Percentiles rank a stretch among this genome's conserved stretches.
These are phyloP conservation scores for Drosophila tsacasi DNA, from an alignment of 1,140 invertebrate species.

Conservation along the genomic window DNA sequence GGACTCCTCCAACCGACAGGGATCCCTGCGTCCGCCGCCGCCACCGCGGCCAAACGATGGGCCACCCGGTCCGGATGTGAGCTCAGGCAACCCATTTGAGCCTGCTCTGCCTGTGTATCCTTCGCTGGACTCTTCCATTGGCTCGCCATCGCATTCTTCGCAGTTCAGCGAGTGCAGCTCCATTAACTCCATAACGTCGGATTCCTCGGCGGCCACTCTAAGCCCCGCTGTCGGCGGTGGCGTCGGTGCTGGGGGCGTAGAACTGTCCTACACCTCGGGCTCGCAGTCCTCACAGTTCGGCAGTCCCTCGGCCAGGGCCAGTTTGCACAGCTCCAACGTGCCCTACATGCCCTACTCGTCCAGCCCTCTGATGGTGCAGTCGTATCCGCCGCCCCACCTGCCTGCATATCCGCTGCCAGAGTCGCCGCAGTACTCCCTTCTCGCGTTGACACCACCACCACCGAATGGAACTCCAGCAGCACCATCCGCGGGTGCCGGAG, in stretches of 20 bases:
- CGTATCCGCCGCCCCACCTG: conserved; percentile 75
- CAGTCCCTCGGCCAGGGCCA: conserved; percentile 66
- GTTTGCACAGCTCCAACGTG: conserved; percentile 70
- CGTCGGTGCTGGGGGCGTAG: conserved; percentile 38
- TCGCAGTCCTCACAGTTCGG: conserved; percentile 77
- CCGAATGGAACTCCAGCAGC: conserved; percentile 10
- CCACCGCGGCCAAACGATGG: conserved; percentile 68
- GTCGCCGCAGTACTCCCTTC: conserved; percentile 68
- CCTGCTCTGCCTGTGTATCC: conserved; percentile 63
- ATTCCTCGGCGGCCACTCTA: conserved; percentile 72
- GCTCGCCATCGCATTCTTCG: conserved; percentile 80
- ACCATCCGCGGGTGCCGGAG: conserved; percentile 16
- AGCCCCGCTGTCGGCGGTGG: conserved; percentile 68
- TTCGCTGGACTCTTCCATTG: conserved; percentile 75
- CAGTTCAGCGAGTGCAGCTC: conserved; percentile 80
- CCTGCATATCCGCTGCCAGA: conserved; percentile 69
- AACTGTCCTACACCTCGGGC: conserved; percentile 72
- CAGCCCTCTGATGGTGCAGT: conserved; percentile 74
- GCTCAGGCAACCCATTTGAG: conserved; percentile 70
- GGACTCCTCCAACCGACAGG: conserved; percentile 48
- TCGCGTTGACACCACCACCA: conserved; percentile 48
- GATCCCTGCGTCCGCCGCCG: conserved; percentile 50
- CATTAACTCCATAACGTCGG: conserved; percentile 76
- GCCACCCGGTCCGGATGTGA: conserved; percentile 55
- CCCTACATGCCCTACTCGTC: conserved; percentile 81